Evolutionary conservation across 2,113 vertebrate genomes (phyloP), one percentile per base, ranked within the genome.

Genomic region (Colistium nudipinnis): DNA sequence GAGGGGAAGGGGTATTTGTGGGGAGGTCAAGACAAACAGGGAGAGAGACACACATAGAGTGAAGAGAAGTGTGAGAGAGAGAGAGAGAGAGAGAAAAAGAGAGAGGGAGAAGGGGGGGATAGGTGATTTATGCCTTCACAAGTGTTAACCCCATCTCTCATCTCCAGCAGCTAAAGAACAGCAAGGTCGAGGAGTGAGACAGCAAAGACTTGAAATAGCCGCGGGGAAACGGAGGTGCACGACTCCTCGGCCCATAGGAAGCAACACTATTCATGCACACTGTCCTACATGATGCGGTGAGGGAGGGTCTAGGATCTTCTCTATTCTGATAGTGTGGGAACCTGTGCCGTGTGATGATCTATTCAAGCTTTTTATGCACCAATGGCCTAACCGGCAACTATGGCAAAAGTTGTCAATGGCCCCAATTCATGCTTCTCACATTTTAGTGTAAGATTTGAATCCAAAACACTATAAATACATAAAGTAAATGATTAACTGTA

Each of bases 61-160:
- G 6, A 14, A n/a, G 10, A 11, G 1, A 1, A 4, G 6, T 30
- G 49, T 19, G 8, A 19, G 41, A 20, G 3, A 19, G 14, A 24
- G 31, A 36, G 16, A 7, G 25, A 33, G 52, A 3, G 62, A 9
- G 56, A 39, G 27, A 4, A 30, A 6, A 56, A 24, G 19, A 30
- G 45, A 44, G 60, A 54, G 25, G 24, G 24, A 25, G 66, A n/a
- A 41, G 44, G 60, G 62, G 63, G 45, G 38, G 48, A 38, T 77
- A 63, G 74, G 79, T 83, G 81, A 89, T 86, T 85, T 87, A 86
- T 74, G 39, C 87, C 68, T 72, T 78, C 71, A 81, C 81, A 81
- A 79, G 83, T 71, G 79, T 88, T 82, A 81, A 82, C 81, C 67
- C 73, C 83, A 74, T 88, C 80, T 76, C 80, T 86, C 80, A 74